These are phyloP conservation scores for Lacerta bilineata DNA, from an alignment of 2,797 vertebrate genomes.

Conservation along the genomic window DNA sequence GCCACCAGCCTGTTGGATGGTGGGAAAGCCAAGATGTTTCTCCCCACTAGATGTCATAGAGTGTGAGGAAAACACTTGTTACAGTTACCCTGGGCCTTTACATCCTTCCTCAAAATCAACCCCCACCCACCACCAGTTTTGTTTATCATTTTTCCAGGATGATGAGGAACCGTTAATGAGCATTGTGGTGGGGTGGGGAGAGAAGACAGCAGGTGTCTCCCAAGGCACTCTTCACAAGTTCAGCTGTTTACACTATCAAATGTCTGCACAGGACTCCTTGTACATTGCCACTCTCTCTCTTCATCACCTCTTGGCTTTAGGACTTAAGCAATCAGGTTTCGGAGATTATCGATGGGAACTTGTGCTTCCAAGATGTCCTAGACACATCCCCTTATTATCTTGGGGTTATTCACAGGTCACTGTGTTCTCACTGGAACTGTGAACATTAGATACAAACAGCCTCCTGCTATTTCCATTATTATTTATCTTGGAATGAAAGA, in stretches of 20 bases:
- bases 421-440: constrained; percentile 9
- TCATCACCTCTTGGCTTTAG: neutral
- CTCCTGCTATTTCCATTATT: constrained; percentile 9
- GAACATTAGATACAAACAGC: constrained; percentile 1
- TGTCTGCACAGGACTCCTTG: neutral
- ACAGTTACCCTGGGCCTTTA: too few relatives aligned
- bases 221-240: neutral
- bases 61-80: too few relatives aligned
- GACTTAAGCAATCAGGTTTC: neutral
- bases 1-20: too few relatives aligned
- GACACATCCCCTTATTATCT: neutral
- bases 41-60: too few relatives aligned
- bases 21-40: too few relatives aligned
- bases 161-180: too few relatives aligned
- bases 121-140: too few relatives aligned
- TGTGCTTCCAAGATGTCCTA: neutral
- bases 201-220: neutral
- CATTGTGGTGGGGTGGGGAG: neutral
- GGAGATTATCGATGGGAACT: neutral
- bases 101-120: too few relatives aligned
- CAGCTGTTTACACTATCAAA: neutral
- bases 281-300: neutral
- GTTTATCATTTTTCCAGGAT: too few relatives aligned
- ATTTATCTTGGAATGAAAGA: neutral
- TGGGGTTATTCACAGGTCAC: constrained; percentile 17